phyloP scores from a whole-genome alignment of 2,113 vertebrate species.

The Steatornis caripensis region DNA sequence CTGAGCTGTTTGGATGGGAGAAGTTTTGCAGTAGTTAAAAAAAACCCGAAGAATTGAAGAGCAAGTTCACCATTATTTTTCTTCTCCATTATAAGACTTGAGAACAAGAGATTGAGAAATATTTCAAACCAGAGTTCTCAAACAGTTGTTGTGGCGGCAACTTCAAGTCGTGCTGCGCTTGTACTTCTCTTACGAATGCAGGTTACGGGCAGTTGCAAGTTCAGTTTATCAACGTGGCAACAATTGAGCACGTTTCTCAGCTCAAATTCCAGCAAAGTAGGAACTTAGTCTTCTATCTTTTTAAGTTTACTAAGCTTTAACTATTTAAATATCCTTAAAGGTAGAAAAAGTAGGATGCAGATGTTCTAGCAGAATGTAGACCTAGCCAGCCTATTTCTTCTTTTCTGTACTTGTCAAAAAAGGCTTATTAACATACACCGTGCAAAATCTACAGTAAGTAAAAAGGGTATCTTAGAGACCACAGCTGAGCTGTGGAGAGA shows the following conservation, averaged over 20 bases:
- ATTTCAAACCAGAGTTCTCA: not conserved
- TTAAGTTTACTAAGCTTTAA: not conserved
- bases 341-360: not conserved
- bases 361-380: not conserved
- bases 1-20: not conserved
- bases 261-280: not conserved
- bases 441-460: not conserved
- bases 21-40: not conserved
- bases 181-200: not conserved
- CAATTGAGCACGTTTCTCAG: not conserved
- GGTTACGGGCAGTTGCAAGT: not conserved
- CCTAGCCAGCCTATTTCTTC: not conserved
- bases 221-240: not conserved
- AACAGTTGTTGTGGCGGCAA: not conserved
- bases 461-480: not conserved
- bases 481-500: not conserved
- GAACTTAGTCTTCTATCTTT: not conserved
- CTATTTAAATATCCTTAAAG: not conserved
- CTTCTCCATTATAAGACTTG: not conserved
- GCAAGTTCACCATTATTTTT: accelerated
- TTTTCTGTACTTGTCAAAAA: not conserved
- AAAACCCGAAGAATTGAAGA: not conserved
- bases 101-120: not conserved
- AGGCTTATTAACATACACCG: not conserved
- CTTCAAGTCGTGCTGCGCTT: not conserved